These are phyloP conservation scores for Caenorhabditis sinica DNA, from an alignment of 2,888 invertebrate genomes.

Conservation along the genomic window DNA sequence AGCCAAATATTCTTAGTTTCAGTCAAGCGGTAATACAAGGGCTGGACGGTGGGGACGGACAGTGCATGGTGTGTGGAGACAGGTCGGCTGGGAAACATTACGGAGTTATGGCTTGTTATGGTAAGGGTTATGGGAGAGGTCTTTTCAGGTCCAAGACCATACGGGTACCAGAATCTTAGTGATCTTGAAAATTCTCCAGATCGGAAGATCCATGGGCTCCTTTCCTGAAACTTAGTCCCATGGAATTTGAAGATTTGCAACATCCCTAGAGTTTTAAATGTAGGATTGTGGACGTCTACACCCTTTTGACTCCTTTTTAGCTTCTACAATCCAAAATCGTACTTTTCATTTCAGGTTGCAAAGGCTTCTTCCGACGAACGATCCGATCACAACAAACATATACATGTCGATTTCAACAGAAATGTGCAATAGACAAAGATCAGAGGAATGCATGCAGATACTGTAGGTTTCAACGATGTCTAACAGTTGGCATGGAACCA, in stretches of 20 bases:
- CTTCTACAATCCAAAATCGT: neutral
- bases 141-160: too few relatives aligned
- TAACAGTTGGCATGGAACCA: slow-evolving; percentile 82
- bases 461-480: slow-evolving; percentile 82
- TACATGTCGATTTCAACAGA: slow-evolving; percentile 79
- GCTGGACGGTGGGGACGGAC: slow-evolving; percentile 61
- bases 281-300: too few relatives aligned
- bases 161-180: too few relatives aligned
- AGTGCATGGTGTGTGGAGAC: slow-evolving; percentile 81
- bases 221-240: too few relatives aligned
- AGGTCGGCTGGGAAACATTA: slow-evolving; percentile 82
- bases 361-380: slow-evolving; percentile 82
- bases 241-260: too few relatives aligned
- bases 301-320: too few relatives aligned
- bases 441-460: slow-evolving; percentile 82
- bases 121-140: too few relatives aligned
- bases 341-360: slow-evolving; percentile 69
- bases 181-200: too few relatives aligned
- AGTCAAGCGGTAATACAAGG: slow-evolving; percentile 45
- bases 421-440: slow-evolving; percentile 82
- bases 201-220: too few relatives aligned
- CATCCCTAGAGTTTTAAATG: too few relatives aligned
- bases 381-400: slow-evolving; percentile 81
- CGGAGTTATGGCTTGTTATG: slow-evolving; percentile 82
- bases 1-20: slow-evolving; percentile 20